These are phyloP conservation scores for Dendrocopos noguchii DNA, from an alignment of 2,113 vertebrate species.

Conservation along the genomic window DNA sequence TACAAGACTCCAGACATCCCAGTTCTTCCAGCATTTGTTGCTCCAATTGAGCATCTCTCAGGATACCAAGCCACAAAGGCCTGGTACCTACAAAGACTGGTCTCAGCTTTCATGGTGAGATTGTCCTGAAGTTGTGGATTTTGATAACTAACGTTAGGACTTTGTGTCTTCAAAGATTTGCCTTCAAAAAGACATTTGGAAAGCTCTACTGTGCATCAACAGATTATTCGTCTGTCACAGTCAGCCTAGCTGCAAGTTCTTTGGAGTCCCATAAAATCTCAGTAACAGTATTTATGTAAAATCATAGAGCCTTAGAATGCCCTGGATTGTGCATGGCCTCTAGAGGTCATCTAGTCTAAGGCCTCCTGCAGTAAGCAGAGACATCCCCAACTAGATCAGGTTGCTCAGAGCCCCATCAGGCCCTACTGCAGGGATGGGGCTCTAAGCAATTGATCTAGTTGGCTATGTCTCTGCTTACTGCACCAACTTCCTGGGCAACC, in stretches of 20 bases:
- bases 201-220: background rate
- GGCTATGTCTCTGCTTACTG: too few relatives aligned
- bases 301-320: too few relatives aligned
- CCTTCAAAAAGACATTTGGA: background rate
- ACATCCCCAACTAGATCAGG: too few relatives aligned
- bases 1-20: background rate
- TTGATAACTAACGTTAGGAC: background rate
- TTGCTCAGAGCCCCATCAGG: too few relatives aligned
- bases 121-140: background rate
- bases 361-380: too few relatives aligned
- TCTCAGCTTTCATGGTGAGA: background rate
- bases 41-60: fast-evolving
- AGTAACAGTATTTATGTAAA: background rate
- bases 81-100: background rate
- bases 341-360: too few relatives aligned
- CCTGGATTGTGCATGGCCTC: too few relatives aligned
- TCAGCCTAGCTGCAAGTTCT: background rate
- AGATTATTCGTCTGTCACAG: background rate
- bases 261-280: background rate
- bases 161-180: background rate
- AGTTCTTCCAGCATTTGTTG: background rate
- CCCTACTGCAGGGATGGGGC: too few relatives aligned
- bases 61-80: background rate
- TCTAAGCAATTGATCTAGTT: too few relatives aligned
- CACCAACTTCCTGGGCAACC: too few relatives aligned